phyloP scores from a whole-genome alignment of 92 coral and sea anemone species.

The Epizoanthus stellaris region DNA sequence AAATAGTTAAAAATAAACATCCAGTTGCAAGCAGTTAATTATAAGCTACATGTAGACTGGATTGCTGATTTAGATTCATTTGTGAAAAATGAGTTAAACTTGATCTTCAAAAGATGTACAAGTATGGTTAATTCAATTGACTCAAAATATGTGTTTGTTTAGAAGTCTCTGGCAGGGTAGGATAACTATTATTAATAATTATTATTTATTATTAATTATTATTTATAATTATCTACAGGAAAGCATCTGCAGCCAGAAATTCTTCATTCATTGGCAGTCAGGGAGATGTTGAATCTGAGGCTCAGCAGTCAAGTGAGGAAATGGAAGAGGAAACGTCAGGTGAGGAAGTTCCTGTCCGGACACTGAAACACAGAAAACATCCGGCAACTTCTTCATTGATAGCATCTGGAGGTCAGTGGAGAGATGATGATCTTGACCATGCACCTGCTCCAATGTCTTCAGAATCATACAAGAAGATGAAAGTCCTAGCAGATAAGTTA shows the following conservation, averaged over 20 bases:
- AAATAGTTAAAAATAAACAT: too few relatives aligned
- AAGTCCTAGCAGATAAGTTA: constrained; percentile 53
- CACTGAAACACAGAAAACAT: not conserved
- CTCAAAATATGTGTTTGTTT: too few relatives aligned
- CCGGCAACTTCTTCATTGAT: constrained; percentile 39
- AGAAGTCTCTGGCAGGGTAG: too few relatives aligned
- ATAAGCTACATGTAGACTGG: too few relatives aligned
- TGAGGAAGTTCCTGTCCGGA: not conserved
- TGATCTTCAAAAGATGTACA: too few relatives aligned
- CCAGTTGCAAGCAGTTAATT: too few relatives aligned
- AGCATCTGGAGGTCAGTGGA: constrained; percentile 67
- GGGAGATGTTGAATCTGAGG: constrained; percentile 63
- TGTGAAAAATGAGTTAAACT: too few relatives aligned
- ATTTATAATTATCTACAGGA: constrained; percentile 15
- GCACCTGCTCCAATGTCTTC: constrained; percentile 13
- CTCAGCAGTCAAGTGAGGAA: constrained; percentile 39
- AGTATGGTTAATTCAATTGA: too few relatives aligned
- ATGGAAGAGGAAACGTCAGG: constrained; percentile 14
- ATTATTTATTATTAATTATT: not conserved
- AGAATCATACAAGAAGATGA: constrained; percentile 44
- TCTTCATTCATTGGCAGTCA: constrained; percentile 67
- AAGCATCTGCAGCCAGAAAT: constrained; percentile 57
- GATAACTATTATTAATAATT: too few relatives aligned
- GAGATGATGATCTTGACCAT: constrained; percentile 41
- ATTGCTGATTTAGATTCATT: too few relatives aligned